These are phyloP conservation scores for Benitochromis conjunctus DNA, from an alignment of 2,113 vertebrate species.

Conservation along the genomic window DNA sequence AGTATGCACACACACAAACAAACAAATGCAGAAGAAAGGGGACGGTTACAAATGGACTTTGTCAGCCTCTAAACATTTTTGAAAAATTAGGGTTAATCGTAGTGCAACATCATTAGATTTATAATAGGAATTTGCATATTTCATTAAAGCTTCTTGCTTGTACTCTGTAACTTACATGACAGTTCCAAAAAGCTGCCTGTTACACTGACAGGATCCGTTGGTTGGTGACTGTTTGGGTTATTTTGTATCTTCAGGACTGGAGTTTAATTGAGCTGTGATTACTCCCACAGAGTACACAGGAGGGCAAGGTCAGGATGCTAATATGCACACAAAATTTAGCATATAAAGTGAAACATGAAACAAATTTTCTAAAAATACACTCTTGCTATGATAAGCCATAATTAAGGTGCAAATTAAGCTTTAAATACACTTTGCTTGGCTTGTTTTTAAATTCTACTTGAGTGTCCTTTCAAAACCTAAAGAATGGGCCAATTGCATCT, in stretches of 20 bases:
- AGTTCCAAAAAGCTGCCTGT: constrained; percentile 40
- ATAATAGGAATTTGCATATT: constrained; percentile 62
- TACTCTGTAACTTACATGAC: constrained; percentile 54
- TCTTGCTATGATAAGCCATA: neutral
- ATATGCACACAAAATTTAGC: constrained; percentile 38
- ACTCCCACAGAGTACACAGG: constrained; percentile 22
- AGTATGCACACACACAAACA: neutral
- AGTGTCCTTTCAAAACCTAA: neutral
- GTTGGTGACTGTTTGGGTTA: constrained; percentile 40
- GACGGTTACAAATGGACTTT: neutral
- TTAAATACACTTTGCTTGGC: neutral
- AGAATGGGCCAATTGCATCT: neutral
- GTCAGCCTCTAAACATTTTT: constrained; percentile 24
- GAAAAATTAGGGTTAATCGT: constrained; percentile 61
- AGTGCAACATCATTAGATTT: constrained; percentile 38
- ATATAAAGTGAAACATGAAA: constrained; percentile 53
- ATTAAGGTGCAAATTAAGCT: neutral
- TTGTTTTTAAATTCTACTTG: neutral
- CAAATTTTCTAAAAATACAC: constrained; percentile 29
- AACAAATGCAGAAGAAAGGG: neutral
- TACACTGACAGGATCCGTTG: constrained; percentile 36
- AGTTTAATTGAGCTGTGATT: constrained; percentile 66
- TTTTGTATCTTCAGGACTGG: constrained; percentile 44
- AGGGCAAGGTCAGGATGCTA: constrained; percentile 50
- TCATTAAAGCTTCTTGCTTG: constrained; percentile 57